Conservation (phyloP, 2,113 vertebrate genomes). For the Ginglymostoma cirratum region DNA sequence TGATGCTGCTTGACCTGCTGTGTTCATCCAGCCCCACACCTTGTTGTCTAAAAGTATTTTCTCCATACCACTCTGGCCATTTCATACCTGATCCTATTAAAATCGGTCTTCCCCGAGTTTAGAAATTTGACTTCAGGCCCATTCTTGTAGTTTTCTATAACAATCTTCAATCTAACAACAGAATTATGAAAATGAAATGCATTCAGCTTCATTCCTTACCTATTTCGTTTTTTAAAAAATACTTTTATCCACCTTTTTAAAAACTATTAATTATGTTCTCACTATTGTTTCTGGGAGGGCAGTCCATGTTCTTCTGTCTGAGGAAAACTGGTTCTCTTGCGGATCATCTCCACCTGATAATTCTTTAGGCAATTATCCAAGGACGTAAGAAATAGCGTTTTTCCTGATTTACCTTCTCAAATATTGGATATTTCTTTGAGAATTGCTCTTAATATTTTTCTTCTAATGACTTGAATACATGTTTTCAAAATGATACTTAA, state of each 20-base stretch:
- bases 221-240: not conserved
- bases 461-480: not conserved
- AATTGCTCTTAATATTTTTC: not conserved
- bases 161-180: too few species aligned
- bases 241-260: not conserved
- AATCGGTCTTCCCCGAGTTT: too few species aligned
- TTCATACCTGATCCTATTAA: too few species aligned
- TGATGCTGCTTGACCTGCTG: too few species aligned
- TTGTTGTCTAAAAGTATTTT: too few species aligned
- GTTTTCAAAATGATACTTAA: not conserved
- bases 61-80: too few species aligned
- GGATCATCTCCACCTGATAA: not conserved
- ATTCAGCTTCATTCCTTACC: not conserved
- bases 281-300: not conserved
- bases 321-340: not conserved
- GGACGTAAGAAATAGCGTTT: not conserved
- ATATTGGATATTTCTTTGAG: not conserved
- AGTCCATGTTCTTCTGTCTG: not conserved
- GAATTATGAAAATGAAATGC: not conserved
- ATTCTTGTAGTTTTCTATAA: too few species aligned
- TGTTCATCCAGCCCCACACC: too few species aligned
- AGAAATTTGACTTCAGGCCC: too few species aligned
- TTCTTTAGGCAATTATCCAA: not conserved
- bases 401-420: not conserved
- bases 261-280: not conserved